phyloP scores from a whole-genome alignment of 2,797 vertebrate species.

The Muscicapa comitata region DNA sequence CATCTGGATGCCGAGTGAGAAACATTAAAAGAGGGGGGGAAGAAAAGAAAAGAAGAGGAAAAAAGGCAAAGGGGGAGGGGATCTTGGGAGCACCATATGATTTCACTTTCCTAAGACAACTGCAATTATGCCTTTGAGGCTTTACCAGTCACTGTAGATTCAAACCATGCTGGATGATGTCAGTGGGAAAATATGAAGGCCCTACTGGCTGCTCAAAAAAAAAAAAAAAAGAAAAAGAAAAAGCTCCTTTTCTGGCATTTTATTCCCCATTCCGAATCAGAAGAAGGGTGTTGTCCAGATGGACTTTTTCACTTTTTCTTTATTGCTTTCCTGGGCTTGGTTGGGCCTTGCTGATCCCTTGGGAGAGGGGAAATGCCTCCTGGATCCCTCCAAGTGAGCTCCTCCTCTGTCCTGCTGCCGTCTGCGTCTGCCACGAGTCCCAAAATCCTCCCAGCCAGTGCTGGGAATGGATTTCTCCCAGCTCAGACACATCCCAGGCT shows the following conservation, averaged over 20 bases:
- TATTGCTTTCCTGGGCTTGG: neutral
- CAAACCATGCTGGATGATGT: conserved; percentile 73
- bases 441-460: fast-evolving
- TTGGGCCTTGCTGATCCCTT: neutral
- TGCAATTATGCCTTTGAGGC: conserved; percentile 66
- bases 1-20: conserved; percentile 69
- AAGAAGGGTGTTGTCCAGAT: neutral
- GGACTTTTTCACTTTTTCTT: neutral
- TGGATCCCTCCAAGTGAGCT: neutral
- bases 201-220: conserved; percentile 20
- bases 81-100: conserved; percentile 58
- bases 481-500: neutral
- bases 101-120: conserved; percentile 74
- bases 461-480: neutral
- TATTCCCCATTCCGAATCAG: neutral
- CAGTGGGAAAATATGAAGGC: conserved; percentile 77
- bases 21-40: neutral
- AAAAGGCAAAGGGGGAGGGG: neutral
- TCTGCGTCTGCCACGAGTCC: neutral
- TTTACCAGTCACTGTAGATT: conserved; percentile 66
- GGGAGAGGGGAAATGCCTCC: neutral
- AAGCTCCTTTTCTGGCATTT: conserved; percentile 33
- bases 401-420: neutral
- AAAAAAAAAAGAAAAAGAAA: neutral
- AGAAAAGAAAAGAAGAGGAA: neutral